These are phyloP conservation scores for Leptopterna dolabrata DNA, from an alignment of 2,888 invertebrate species.

Conservation along the genomic window DNA sequence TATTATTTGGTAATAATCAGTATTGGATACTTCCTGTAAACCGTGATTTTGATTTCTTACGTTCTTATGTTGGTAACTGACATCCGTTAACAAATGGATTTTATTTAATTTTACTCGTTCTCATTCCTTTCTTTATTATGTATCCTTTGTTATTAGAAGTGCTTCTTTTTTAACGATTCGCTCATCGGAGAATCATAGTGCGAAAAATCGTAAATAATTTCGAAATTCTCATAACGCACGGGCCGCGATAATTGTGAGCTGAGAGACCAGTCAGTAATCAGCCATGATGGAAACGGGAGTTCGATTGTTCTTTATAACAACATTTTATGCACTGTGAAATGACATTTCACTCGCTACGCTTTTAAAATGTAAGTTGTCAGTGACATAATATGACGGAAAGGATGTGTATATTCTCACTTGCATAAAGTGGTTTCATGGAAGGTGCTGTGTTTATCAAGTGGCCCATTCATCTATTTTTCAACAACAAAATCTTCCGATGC, in stretches of 20 bases:
- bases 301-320: conserved; percentile 24
- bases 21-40: no score
- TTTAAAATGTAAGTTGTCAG: neutral
- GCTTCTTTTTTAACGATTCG: neutral
- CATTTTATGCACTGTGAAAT: neutral
- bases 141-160: neutral
- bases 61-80: conserved; percentile 13
- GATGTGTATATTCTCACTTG: neutral
- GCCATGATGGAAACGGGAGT: conserved; percentile 42
- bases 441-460: neutral
- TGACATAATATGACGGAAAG: neutral
- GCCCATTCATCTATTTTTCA: neutral
- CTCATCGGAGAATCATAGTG: neutral
- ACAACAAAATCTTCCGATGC: neutral
- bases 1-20: no score
- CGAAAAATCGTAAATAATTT: neutral
- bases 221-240: neutral
- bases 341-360: neutral
- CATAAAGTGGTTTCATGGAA: neutral
- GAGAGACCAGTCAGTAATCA: neutral
- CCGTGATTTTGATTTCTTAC: neutral
- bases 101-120: conserved; percentile 39
- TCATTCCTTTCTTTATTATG: conserved; percentile 21
- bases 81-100: conserved; percentile 46
- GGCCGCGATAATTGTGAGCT: neutral